Conservation (phyloP, 2,113 vertebrate species). For the Limnothrissa miodon region DNA sequence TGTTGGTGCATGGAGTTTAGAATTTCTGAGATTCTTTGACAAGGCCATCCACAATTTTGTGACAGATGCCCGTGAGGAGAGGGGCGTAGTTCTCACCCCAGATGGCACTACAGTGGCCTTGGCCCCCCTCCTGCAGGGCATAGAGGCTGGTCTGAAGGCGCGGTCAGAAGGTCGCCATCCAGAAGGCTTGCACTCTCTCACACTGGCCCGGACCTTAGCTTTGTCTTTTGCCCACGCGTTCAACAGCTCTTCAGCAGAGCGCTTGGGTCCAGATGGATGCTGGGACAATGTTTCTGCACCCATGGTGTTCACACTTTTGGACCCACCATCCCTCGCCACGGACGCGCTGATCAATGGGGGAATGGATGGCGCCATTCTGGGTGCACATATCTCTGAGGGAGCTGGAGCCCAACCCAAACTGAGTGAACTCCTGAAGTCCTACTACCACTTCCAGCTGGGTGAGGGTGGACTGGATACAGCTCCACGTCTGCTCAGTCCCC, state of each 20-base stretch:
- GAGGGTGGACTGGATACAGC: constrained; percentile 39
- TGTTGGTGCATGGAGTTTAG: neutral
- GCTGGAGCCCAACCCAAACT: constrained; percentile 47
- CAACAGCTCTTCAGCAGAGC: neutral
- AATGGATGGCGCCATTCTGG: constrained; percentile 81
- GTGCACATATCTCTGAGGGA: constrained; percentile 50
- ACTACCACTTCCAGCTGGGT: constrained; percentile 66
- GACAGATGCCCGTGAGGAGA: constrained; percentile 50
- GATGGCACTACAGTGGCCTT: constrained; percentile 82
- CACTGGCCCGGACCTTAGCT: constrained; percentile 70
- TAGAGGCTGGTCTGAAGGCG: constrained; percentile 68
- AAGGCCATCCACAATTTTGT: constrained; percentile 57
- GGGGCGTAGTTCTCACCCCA: constrained; percentile 72
- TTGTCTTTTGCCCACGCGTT: constrained; percentile 68
- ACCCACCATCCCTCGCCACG: constrained; percentile 59
- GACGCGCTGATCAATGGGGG: constrained; percentile 79
- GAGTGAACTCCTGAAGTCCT: constrained; percentile 68
- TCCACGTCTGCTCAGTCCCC: constrained; percentile 65
- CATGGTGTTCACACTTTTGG: constrained; percentile 66
- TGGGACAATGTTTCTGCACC: constrained; percentile 76
- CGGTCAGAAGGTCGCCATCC: constrained; percentile 7
- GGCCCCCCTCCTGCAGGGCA: constrained; percentile 69
- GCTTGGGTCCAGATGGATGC: constrained; percentile 75
- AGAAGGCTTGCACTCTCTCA: constrained; percentile 59
- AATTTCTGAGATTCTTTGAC: constrained; percentile 57